Percentiles rank a stretch among this genome's conserved stretches.
Evolutionary conservation across 2,888 invertebrate genomes (phyloP).

Genomic region (Caradrina clavipalpis): DNA sequence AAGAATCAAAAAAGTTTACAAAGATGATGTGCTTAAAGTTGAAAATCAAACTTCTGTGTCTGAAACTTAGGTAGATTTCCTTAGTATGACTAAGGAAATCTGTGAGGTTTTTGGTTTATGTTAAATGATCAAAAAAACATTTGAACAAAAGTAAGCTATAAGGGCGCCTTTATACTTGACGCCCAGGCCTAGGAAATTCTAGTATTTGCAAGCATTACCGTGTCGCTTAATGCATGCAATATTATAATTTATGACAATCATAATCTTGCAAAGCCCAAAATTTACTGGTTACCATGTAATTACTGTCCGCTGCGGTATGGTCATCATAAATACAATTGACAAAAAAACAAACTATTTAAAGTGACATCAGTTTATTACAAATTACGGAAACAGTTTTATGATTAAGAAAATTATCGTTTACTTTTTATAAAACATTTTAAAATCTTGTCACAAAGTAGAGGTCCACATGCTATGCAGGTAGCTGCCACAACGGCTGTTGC

Average conservation of each 20-base stretch:
- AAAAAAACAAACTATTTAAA: constrained; percentile 33
- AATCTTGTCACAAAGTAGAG: constrained; percentile 71
- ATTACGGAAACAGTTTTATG: constrained; percentile 16
- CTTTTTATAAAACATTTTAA: constrained; percentile 67
- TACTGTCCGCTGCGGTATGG: too few relatives aligned
- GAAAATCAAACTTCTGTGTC: neutral
- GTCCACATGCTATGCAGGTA: constrained; percentile 70
- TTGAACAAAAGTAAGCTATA: too few relatives aligned
- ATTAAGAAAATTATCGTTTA: constrained; percentile 54
- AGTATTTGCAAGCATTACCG: too few relatives aligned
- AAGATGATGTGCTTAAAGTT: neutral
- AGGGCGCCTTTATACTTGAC: too few relatives aligned
- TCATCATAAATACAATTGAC: neutral
- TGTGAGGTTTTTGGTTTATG: neutral
- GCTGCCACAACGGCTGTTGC: constrained; percentile 70
- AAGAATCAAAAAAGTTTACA: too few relatives aligned
- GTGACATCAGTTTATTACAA: constrained; percentile 57
- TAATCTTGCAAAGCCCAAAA: too few relatives aligned
- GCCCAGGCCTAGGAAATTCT: too few relatives aligned
- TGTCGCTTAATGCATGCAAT: too few relatives aligned
- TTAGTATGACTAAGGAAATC: too few relatives aligned
- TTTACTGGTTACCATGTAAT: too few relatives aligned
- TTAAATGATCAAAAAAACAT: neutral
- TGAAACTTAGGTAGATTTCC: neutral
- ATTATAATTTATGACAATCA: too few relatives aligned